Percentiles rank a stretch among this genome's conserved stretches.
Conservation (phyloP, 1,140 invertebrate species). For the Neodiprion fabricii region DNA sequence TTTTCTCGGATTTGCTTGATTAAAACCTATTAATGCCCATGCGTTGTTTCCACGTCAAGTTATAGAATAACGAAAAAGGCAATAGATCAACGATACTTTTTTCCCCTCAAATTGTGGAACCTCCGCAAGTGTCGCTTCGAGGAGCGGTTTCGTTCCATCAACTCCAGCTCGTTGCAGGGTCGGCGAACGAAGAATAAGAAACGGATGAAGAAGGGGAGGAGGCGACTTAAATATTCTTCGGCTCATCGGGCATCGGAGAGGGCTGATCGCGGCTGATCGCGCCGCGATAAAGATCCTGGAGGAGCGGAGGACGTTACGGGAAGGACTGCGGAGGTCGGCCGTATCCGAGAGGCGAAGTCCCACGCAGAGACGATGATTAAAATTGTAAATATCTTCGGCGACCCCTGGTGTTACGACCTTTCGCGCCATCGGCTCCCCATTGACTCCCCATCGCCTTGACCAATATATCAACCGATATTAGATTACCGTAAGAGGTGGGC, state of each 20-base stretch:
- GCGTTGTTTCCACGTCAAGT: too few species aligned
- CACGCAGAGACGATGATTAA: constrained; percentile 53
- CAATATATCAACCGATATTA: constrained; percentile 57
- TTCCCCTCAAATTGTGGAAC: too few species aligned
- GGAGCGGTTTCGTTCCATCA: neutral
- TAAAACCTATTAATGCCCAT: too few species aligned
- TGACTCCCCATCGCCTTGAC: constrained; percentile 32
- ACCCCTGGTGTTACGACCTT: constrained; percentile 56
- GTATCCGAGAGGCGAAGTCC: constrained; percentile 28
- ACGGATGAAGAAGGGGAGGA: constrained; percentile 25
- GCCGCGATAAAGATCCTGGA: constrained; percentile 17
- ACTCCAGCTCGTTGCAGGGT: neutral
- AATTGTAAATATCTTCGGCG: constrained; percentile 52
- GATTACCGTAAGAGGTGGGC: constrained; percentile 49
- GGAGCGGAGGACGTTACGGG: neutral
- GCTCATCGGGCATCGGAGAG: constrained; percentile 14
- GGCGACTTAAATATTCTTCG: constrained; percentile 17
- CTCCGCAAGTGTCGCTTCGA: neutral
- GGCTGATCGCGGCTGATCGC: constrained; percentile 13
- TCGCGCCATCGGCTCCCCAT: constrained; percentile 50
- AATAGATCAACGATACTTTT: too few species aligned
- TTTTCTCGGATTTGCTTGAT: too few species aligned
- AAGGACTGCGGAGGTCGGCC: constrained; percentile 2
- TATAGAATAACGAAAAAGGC: too few species aligned
- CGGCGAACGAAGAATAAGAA: constrained; percentile 12